These are phyloP conservation scores for Ernsta delagoae DNA, from an alignment of 2,888 invertebrate genomes.

Conservation along the genomic window DNA sequence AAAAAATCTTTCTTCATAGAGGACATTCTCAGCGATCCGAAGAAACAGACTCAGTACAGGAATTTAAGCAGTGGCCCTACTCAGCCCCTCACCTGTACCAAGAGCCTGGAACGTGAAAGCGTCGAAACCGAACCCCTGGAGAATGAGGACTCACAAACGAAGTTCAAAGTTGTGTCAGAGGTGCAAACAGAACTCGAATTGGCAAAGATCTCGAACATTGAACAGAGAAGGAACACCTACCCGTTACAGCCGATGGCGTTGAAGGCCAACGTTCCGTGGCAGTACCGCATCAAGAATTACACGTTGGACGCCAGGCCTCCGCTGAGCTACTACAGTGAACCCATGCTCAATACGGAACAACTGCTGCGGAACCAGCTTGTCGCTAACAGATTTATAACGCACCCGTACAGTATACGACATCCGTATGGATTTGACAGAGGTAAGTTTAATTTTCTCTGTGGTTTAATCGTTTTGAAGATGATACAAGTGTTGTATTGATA, in stretches of 20 bases:
- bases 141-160: slow-evolving; percentile 40
- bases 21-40: slow-evolving; percentile 69
- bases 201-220: slow-evolving; percentile 54
- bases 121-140: neutral
- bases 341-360: slow-evolving; percentile 64
- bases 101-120: slow-evolving; percentile 20
- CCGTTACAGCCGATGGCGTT: slow-evolving; percentile 71
- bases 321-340: slow-evolving; percentile 68
- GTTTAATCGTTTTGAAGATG: no score
- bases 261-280: slow-evolving; percentile 63
- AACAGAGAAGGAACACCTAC: slow-evolving; percentile 67
- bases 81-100: slow-evolving; percentile 55
- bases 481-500: no score
- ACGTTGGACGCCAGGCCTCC: slow-evolving; percentile 48
- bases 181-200: slow-evolving; percentile 59
- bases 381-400: slow-evolving; percentile 62
- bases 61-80: slow-evolving; percentile 61
- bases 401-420: slow-evolving; percentile 64
- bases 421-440: slow-evolving; percentile 74
- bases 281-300: slow-evolving; percentile 59
- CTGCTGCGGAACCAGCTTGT: slow-evolving; percentile 67
- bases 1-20: slow-evolving; percentile 75
- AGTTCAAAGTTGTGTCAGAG: slow-evolving; percentile 55
- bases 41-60: slow-evolving; percentile 54
- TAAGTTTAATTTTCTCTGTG: slow-evolving; percentile 45